Evolutionary conservation across 2,888 invertebrate genomes (phyloP).

Genomic region (Melanotus villosus): DNA sequence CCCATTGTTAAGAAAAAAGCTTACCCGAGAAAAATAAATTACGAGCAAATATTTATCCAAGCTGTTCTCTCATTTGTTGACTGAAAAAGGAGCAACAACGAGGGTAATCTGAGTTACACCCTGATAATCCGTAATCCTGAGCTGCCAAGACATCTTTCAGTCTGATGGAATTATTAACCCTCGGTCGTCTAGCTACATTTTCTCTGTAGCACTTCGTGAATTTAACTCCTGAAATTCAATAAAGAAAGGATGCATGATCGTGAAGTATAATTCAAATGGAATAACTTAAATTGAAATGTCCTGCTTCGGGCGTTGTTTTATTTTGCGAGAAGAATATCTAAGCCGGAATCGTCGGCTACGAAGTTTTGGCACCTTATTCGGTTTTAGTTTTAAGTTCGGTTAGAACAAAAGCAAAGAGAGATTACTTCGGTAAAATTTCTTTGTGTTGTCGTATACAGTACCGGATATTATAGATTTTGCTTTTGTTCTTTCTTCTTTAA

Average conservation of each 20-base stretch:
- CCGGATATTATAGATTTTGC: no score
- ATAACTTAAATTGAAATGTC: constrained; percentile 6
- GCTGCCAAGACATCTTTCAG: background rate
- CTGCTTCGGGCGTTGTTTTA: background rate
- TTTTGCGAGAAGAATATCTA: background rate
- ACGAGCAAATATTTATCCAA: background rate
- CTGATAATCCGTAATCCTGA: background rate
- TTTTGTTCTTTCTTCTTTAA: no score
- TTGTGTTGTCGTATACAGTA: no score
- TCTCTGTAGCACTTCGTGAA: background rate
- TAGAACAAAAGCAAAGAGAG: no score
- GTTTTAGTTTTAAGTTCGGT: no score
- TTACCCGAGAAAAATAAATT: background rate
- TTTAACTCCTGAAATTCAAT: background rate
- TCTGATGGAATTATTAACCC: constrained; percentile 11
- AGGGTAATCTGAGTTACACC: background rate
- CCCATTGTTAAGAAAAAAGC: background rate
- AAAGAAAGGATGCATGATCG: background rate
- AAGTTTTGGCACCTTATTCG: no score
- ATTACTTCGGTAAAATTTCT: no score
- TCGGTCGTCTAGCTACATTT: background rate
- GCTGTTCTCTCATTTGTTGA: background rate
- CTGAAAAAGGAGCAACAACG: background rate
- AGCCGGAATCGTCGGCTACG: background rate
- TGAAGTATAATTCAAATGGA: constrained; percentile 2